Evolutionary conservation across 2,888 invertebrate species (phyloP).

Genomic region (Napeogenes inachia): DNA sequence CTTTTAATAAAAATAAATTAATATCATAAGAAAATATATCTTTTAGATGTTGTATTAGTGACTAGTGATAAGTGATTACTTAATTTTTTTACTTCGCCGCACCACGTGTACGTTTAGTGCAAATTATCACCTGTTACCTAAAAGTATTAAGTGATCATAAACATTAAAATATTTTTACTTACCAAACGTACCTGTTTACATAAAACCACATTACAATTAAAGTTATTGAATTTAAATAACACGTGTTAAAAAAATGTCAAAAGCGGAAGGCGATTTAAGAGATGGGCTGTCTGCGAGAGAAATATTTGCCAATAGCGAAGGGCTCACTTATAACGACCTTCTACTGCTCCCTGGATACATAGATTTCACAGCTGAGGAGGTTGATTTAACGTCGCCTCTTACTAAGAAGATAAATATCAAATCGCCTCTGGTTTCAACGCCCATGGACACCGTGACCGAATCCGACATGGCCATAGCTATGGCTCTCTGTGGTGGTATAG

Average conservation of each 20-base stretch:
- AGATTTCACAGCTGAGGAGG: conserved; percentile 94
- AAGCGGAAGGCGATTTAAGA: conserved; percentile 68
- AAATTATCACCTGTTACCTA: conserved; percentile 1
- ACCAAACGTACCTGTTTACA: not conserved
- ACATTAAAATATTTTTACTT: too few species aligned
- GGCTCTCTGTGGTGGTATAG: conserved; percentile 98
- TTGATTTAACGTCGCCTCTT: conserved; percentile 92
- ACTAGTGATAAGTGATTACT: not conserved
- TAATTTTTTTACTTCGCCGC: not conserved
- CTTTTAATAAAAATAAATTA: conserved; percentile 11
- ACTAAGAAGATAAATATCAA: conserved; percentile 93
- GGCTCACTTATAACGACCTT: conserved; percentile 97
- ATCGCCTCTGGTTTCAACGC: conserved; percentile 96
- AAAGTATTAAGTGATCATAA: not conserved
- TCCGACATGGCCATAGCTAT: conserved; percentile 99
- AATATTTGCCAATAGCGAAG: conserved; percentile 89
- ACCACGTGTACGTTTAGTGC: conserved; percentile 20
- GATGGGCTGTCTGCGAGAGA: conserved; percentile 92
- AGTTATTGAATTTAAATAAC: conserved; percentile 12
- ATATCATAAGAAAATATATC: conserved; percentile 3
- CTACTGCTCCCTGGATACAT: conserved; percentile 98
- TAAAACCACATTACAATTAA: not conserved
- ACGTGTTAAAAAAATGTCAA: conserved; percentile 49
- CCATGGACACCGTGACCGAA: conserved; percentile 99
- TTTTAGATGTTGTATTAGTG: not conserved